A percentile compares a stretch with the other conserved stretches of the same genome.
These are phyloP conservation scores for Brachypodius melanocephalos DNA, from an alignment of 2,113 vertebrate species.

Conservation along the genomic window DNA sequence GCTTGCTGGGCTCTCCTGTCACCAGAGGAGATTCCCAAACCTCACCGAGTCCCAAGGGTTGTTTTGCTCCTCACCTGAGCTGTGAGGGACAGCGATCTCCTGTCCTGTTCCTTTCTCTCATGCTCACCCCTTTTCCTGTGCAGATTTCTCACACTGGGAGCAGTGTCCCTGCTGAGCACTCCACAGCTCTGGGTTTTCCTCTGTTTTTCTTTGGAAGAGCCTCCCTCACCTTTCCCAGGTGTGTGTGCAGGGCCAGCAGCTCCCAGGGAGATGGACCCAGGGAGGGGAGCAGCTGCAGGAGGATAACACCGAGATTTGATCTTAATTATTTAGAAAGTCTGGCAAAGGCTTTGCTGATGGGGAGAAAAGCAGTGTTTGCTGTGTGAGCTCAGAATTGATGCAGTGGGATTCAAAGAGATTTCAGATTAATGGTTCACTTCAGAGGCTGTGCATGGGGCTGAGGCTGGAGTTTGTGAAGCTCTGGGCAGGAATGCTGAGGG, in stretches of 20 bases:
- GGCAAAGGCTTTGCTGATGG: not conserved
- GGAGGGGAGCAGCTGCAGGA: not conserved
- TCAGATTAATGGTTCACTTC: not conserved
- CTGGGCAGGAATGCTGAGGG: not conserved
- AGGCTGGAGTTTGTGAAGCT: not conserved
- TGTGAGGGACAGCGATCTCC: not conserved
- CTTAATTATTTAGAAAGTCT: not conserved
- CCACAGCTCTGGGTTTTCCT: not conserved
- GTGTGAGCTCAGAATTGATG: not conserved
- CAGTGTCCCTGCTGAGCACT: not conserved
- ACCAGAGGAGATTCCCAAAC: not conserved
- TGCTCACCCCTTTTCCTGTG: not conserved
- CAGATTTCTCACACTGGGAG: rapidly evolving
- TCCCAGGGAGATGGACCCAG: not conserved
- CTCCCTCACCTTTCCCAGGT: not conserved
- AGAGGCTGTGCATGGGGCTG: not conserved
- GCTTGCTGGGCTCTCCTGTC: not conserved
- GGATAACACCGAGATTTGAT: not conserved
- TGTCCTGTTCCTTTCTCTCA: rapidly evolving
- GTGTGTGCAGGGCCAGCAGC: not conserved
- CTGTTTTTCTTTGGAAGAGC: not conserved
- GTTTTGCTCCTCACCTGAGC: not conserved
- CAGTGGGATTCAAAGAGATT: not conserved
- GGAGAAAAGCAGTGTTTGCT: not conserved
- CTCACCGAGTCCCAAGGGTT: not conserved